These are phyloP conservation scores for Dasypus novemcinctus DNA, from an alignment of 2,113 vertebrate species.

Conservation along the genomic window DNA sequence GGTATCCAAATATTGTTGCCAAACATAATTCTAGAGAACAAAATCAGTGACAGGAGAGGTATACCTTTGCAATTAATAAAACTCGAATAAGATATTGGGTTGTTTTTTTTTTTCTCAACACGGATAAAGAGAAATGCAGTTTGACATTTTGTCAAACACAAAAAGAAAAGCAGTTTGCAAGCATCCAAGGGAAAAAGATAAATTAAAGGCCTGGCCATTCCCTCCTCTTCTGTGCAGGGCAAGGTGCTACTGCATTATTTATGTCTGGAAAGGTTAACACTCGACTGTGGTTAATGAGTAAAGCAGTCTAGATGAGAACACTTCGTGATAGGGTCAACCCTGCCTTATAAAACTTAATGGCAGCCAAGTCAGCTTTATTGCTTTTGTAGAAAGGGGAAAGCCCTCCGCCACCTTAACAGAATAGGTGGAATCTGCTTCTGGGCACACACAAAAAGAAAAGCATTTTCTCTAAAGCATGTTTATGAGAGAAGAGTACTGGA, in stretches of 20 bases:
- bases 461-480: slow-evolving; percentile 7
- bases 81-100: background rate
- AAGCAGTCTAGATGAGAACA: background rate
- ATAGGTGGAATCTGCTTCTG: background rate
- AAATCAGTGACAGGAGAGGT: background rate
- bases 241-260: slow-evolving; percentile 33
- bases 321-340: slow-evolving; percentile 6
- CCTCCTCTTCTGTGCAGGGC: background rate
- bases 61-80: background rate
- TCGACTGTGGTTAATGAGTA: slow-evolving; percentile 37
- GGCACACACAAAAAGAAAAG: background rate
- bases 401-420: background rate
- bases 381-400: background rate
- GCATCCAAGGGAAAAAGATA: background rate
- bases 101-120: background rate
- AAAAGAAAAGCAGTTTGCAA: slow-evolving; percentile 44
- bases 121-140: slow-evolving; percentile 42
- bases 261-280: slow-evolving; percentile 64
- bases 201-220: background rate
- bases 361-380: slow-evolving; percentile 38
- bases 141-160: slow-evolving; percentile 61
- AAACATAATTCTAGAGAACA: background rate
- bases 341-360: slow-evolving; percentile 43
- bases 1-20: background rate
- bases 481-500: background rate